Conservation (phyloP, 1,140 invertebrate species). For the Metaphire vulgaris region DNA sequence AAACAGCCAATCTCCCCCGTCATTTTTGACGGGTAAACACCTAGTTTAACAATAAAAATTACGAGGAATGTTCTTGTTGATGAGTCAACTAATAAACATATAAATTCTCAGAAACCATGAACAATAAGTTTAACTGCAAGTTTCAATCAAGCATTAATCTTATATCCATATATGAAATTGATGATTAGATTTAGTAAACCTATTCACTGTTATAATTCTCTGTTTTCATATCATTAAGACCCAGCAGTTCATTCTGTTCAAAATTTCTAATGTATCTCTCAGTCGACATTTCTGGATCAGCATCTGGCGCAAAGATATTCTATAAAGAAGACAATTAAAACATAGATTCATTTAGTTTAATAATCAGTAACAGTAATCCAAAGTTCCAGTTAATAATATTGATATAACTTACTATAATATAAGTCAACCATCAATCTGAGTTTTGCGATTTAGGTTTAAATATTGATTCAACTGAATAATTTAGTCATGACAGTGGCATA, state of each 20-base stretch:
- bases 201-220: slow-evolving; percentile 61
- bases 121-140: no score
- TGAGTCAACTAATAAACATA: no score
- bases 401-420: background rate
- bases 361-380: slow-evolving; percentile 11
- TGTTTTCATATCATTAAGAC: slow-evolving; percentile 93
- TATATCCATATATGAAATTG: background rate
- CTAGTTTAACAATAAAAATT: no score
- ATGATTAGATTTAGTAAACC: background rate
- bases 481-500: no score
- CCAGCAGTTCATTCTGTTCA: slow-evolving; percentile 92
- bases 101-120: no score
- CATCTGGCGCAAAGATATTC: slow-evolving; percentile 67
- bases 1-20: no score
- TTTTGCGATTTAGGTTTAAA: no score
- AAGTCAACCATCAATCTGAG: no score
- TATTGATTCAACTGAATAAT: no score
- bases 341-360: slow-evolving; percentile 9
- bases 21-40: no score
- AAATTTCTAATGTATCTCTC: slow-evolving; percentile 72
- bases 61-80: no score
- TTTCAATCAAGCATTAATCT: no score
- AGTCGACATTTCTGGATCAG: slow-evolving; percentile 67
- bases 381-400: slow-evolving; percentile 9
- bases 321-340: slow-evolving; percentile 49